phyloP scores from a whole-genome alignment of 2,797 vertebrate genomes.

The Spheniscus humboldti region DNA sequence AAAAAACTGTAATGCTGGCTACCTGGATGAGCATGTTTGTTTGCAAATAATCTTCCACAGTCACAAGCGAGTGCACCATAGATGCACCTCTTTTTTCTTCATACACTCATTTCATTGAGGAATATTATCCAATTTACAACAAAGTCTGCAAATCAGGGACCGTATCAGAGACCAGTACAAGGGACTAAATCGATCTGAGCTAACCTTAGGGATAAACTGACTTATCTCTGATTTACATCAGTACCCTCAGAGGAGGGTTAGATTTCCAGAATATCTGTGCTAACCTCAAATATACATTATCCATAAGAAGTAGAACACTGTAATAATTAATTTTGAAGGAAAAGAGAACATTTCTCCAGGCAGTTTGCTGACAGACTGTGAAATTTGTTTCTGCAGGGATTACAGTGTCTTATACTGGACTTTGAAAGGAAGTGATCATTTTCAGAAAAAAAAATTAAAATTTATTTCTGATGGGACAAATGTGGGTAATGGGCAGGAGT shows the following conservation, averaged over 20 bases:
- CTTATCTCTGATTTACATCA: not conserved
- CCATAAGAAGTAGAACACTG: not conserved
- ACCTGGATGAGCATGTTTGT: not conserved
- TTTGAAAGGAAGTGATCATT: not conserved
- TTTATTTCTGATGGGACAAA: not conserved
- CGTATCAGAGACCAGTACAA: not conserved
- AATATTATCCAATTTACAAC: not conserved
- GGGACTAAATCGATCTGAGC: not conserved
- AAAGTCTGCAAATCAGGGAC: not conserved
- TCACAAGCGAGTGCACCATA: not conserved
- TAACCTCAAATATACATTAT: not conserved
- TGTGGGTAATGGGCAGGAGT: not conserved
- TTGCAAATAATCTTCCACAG: not conserved
- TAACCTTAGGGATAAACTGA: not conserved
- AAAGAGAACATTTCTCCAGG: not conserved
- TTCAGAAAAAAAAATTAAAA: not conserved
- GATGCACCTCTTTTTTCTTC: not conserved
- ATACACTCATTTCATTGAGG: not conserved
- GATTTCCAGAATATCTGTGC: not conserved
- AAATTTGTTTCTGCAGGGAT: not conserved
- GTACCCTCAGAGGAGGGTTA: not conserved
- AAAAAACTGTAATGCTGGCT: not conserved
- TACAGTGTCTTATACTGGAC: not conserved
- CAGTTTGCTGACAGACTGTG: not conserved
- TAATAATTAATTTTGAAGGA: not conserved